Evolutionary conservation across 2,113 vertebrate species (phyloP), one percentile per base, ranked within the genome.

Genomic region (Gobius niger): DNA sequence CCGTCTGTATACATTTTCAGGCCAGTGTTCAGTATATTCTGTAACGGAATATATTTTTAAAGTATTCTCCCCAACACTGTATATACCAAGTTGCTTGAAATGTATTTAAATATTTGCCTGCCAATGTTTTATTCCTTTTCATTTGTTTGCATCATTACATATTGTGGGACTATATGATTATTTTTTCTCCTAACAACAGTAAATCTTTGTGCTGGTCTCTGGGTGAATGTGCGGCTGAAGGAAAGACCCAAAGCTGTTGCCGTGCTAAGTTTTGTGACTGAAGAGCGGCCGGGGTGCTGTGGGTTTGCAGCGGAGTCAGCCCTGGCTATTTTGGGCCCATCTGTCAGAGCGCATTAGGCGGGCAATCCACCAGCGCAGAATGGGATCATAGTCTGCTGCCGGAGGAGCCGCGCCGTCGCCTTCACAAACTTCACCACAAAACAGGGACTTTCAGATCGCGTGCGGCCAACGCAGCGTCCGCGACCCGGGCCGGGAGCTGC

Each of bases 271-370:
- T 67, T 59, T 75, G 63, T 70, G 68, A 71, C 78, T 70, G 44
- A 67, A 74, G 73, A 72, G 73, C 74, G 54, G 75, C 65, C 9
- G 41, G 75, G 75, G 47, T 74, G 62, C 81, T 72, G 78, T 75
- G 83, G 78, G 67, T 83, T 87, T 81, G 85, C 79, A 78, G 63
- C 77, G 85, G 81, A 84, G 78, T 76, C 80, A 67, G 62, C 44
- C 64, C 67, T 82, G 24, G 77, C 89, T 93, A 89, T 93, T 93
- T 92, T 86, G 82, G 88, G 88, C 83, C 67, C 72, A 85, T 90
- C 88, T 92, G 92, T 93, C 91, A 91, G 87, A 78, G 82, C 71
- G 85, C 82, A 93, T 93, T 93, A 93, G 88, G 83, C 86, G 84
- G 85, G 88, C 87, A 90, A 91, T 93, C 88, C 87, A 91, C 87